A percentile compares a stretch with the other conserved stretches of the same genome.
phyloP scores from a whole-genome alignment of 2,113 vertebrate genomes.

The Hippocampus abdominalis region DNA sequence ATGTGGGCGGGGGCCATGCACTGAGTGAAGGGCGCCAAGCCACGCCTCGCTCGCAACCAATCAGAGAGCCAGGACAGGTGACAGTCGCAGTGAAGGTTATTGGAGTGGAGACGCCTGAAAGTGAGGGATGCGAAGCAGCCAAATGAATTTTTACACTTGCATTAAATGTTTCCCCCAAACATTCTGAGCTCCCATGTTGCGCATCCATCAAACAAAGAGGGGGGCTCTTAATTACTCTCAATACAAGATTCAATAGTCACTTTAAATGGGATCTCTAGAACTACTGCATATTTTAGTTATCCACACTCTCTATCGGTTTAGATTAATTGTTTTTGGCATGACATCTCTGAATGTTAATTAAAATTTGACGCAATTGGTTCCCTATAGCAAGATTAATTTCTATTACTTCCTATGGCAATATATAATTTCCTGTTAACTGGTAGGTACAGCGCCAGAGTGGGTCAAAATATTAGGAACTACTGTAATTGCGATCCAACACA shows the following conservation, averaged over 20 bases:
- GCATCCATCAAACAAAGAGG: background rate
- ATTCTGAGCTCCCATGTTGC: too few relatives aligned
- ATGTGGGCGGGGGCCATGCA: conserved; percentile 93
- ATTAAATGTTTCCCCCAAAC: too few relatives aligned
- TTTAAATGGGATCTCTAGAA: background rate
- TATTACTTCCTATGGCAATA: background rate
- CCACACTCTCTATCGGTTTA: too few relatives aligned
- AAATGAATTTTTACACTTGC: background rate
- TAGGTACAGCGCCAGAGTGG: too few relatives aligned
- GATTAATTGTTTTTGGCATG: too few relatives aligned
- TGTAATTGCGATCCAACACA: background rate
- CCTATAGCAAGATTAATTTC: background rate
- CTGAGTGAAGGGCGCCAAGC: conserved; percentile 93
- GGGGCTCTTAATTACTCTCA: background rate
- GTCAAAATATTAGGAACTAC: background rate
- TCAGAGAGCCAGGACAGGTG: conserved; percentile 97
- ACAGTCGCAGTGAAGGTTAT: conserved; percentile 95
- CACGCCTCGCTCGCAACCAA: conserved; percentile 89
- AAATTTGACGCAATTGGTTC: too few relatives aligned
- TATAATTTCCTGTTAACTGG: too few relatives aligned
- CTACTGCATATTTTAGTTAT: too few relatives aligned
- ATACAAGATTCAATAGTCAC: background rate
- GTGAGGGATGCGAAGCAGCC: background rate
- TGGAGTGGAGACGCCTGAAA: conserved; percentile 91
- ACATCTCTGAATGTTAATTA: too few relatives aligned